These are phyloP conservation scores for Henricia sp. DNA, from an alignment of 53 echinoderm and acorn worm species.

Conservation along the genomic window DNA sequence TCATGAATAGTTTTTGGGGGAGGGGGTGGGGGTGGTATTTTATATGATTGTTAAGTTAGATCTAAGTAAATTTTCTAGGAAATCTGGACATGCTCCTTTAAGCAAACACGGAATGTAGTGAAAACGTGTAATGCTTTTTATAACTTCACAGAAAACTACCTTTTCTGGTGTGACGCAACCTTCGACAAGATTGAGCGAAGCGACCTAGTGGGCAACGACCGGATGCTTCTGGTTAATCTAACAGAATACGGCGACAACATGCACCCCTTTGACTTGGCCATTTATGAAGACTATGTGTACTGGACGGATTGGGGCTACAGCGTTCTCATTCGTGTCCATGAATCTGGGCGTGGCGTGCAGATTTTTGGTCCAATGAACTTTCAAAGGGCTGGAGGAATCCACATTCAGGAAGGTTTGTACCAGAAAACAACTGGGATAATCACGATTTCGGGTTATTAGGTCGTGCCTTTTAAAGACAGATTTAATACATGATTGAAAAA, in stretches of 20 bases:
- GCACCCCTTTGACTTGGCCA: conserved; percentile 75
- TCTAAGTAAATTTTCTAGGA: too few species aligned
- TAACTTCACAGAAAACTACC: conserved; percentile 50
- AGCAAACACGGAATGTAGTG: too few species aligned
- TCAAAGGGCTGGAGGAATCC: conserved; percentile 13
- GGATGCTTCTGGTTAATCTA: conserved; percentile 53
- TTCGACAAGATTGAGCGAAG: conserved; percentile 75
- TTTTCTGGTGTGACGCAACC: conserved; percentile 89
- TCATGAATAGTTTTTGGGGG: too few species aligned
- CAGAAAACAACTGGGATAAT: too few species aligned
- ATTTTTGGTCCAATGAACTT: background rate
- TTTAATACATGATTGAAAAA: too few species aligned
- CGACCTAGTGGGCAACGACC: conserved; percentile 45
- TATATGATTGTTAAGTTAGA: too few species aligned
- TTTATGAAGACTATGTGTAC: conserved; percentile 61
- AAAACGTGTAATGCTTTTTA: too few species aligned
- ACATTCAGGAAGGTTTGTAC: conserved; percentile 37
- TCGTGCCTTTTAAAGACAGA: too few species aligned
- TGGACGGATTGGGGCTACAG: conserved; percentile 80
- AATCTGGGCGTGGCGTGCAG: background rate
- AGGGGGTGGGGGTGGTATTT: too few species aligned
- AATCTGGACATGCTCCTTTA: too few species aligned
- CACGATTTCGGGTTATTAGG: too few species aligned
- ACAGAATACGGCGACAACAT: conserved; percentile 29
- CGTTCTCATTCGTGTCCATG: background rate